Evolutionary conservation across 2,113 vertebrate species (phyloP), one percentile per base, ranked within the genome.

Genomic region (Anoplopoma fimbria): DNA sequence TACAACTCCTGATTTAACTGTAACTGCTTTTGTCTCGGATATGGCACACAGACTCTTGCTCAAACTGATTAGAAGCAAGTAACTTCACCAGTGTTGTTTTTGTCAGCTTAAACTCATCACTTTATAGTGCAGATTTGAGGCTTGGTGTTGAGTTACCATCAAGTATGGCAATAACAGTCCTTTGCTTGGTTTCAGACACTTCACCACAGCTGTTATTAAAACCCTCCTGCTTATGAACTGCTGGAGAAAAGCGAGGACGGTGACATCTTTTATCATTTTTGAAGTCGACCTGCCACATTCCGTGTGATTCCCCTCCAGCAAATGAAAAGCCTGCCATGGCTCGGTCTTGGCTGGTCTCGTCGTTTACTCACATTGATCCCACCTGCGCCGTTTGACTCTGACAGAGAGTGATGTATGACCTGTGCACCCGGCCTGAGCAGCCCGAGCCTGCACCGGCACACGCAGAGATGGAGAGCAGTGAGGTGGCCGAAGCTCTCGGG

Each of bases 401-500:
- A 82, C 70, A 78, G 73, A 81, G 57, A 88, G 91, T 87, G 88
- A 96, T 96, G 95, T 92, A 94, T 65, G 94, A 96, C 91, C 89
- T 96, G 77, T 93, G 92, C 81, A 88, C 92, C 74, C 89, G 84
- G 89, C 91, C 93, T 17, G 92, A 93, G 89, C 86, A 93, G 83
- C 80, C 83, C 5, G 81, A 94, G 77, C 74, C 89, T 63, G 79
- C 76, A 40, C 75, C 73, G 17, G 81, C 81, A 34, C 83, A 82
- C 61, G 10, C 83, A 15, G 85, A 86, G 58, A 90, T 87, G 87
- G 91, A 91, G 77, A 77, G 77, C 77, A 64, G 6, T 0, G 65
- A 79, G 14, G 83, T 83, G 77, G 67, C 69, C 0, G 86, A 93
- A 33, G 67, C 92, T 86, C 57, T 77, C 0, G 91, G 74, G 64